A percentile compares a stretch with the other conserved stretches of the same genome.
phyloP scores from a whole-genome alignment of 2,797 vertebrate species.

The Onychomys arenicola region DNA sequence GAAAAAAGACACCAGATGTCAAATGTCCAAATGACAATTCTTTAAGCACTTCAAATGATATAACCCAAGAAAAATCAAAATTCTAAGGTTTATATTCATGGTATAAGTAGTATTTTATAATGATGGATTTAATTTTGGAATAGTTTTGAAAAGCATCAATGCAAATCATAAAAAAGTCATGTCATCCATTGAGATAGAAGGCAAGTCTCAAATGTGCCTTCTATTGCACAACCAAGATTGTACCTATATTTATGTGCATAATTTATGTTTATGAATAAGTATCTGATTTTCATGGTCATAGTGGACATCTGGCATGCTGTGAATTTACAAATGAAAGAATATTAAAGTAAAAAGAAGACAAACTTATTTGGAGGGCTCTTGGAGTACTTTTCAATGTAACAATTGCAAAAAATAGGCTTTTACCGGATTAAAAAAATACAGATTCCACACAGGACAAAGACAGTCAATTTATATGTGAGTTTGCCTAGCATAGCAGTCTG shows the following conservation, averaged over 20 bases:
- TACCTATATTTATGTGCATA: not conserved
- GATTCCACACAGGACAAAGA: slow-evolving; percentile 22
- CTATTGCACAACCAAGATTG: not conserved
- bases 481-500: slow-evolving; percentile 59
- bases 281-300: not conserved
- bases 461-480: slow-evolving; percentile 27
- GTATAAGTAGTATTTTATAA: not conserved
- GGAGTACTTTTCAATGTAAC: not conserved
- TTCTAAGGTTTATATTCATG: not conserved
- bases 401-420: slow-evolving; percentile 19
- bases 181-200: slow-evolving; percentile 1
- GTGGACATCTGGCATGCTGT: not conserved
- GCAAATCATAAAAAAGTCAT: not conserved
- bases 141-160: slow-evolving; percentile 1
- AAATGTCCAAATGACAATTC: not conserved
- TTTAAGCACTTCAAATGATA: not conserved
- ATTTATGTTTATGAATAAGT: slow-evolving; percentile 24
- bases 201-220: not conserved
- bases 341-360: not conserved
- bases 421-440: slow-evolving; percentile 30
- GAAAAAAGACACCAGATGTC: not conserved
- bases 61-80: not conserved
- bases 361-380: not conserved
- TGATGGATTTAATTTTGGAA: not conserved
- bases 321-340: slow-evolving; percentile 27